Evolutionary conservation across 2,113 vertebrate genomes (phyloP).

Genomic region (Urocynchramus pylzowi): DNA sequence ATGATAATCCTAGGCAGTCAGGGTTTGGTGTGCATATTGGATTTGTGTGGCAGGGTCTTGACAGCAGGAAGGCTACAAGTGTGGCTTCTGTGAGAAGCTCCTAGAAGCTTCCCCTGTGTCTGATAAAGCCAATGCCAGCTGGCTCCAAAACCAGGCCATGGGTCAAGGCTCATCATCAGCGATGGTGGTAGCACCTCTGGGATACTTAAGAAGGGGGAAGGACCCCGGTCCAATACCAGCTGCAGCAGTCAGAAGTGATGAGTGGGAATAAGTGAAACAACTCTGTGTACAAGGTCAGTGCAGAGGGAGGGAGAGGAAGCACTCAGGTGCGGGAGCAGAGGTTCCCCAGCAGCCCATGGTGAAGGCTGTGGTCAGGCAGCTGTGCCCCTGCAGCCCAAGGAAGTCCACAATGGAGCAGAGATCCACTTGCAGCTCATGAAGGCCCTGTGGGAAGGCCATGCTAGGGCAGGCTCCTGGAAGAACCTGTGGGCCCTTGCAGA

Average conservation of each 20-base stretch:
- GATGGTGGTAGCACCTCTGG: background rate
- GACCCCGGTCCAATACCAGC: rapidly evolving
- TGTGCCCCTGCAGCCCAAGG: background rate
- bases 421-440: too few relatives aligned
- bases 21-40: background rate
- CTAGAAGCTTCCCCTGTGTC: background rate
- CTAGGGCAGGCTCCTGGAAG: background rate
- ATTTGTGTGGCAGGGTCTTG: background rate
- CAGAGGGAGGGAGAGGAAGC: background rate
- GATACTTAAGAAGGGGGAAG: background rate
- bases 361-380: background rate
- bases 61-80: background rate
- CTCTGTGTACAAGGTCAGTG: background rate
- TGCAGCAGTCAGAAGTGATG: too few relatives aligned
- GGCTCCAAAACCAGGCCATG: background rate
- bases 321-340: rapidly evolving
- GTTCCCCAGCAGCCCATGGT: background rate
- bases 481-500: too few relatives aligned
- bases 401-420: background rate
- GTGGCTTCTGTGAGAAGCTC: background rate
- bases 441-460: rapidly evolving
- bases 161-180: background rate
- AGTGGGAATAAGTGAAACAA: background rate
- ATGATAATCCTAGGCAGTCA: background rate
- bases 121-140: background rate